Percentiles rank a stretch among this genome's conserved stretches.
phyloP scores from a whole-genome alignment of 2,888 invertebrate genomes.

The Branchipolynoe longqiensis region DNA sequence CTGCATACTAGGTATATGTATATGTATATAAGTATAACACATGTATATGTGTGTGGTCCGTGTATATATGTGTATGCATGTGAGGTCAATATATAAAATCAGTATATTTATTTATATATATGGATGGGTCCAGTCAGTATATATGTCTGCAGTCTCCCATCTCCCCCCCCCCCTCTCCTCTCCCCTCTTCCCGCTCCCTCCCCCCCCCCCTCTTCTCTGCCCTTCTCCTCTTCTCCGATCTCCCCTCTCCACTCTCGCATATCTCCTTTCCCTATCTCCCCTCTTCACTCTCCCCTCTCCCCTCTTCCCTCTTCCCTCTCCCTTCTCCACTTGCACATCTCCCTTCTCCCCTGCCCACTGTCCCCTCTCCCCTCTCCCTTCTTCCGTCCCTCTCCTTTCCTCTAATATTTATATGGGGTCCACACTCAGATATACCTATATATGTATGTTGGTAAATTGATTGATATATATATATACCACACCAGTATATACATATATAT shows the following conservation, averaged over 20 bases:
- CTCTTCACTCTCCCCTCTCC: constrained; percentile 1
- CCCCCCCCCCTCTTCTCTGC: constrained; percentile 12
- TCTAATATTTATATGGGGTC: no score
- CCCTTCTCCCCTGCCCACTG: background rate
- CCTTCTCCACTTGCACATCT: constrained; percentile 1
- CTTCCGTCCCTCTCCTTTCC: background rate
- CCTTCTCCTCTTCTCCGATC: background rate
- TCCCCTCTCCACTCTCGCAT: background rate
- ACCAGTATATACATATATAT: constrained; percentile 52
- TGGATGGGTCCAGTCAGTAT: no score
- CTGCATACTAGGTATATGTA: no score
- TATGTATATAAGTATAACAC: no score
- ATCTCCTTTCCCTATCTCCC: constrained; percentile 7
- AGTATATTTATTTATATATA: no score
- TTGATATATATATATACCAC: constrained; percentile 33
- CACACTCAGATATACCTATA: background rate
- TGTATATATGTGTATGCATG: no score
- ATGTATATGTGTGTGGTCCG: no score
- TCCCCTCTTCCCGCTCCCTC: background rate
- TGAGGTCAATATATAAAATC: no score
- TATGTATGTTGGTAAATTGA: background rate
- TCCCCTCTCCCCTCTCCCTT: background rate
- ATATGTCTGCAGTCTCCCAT: no score
- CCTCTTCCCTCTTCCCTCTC: no score
- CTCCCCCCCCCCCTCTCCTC: background rate